These are phyloP conservation scores for Oreortyx pictus DNA, from an alignment of 2,797 vertebrate genomes.

Conservation along the genomic window DNA sequence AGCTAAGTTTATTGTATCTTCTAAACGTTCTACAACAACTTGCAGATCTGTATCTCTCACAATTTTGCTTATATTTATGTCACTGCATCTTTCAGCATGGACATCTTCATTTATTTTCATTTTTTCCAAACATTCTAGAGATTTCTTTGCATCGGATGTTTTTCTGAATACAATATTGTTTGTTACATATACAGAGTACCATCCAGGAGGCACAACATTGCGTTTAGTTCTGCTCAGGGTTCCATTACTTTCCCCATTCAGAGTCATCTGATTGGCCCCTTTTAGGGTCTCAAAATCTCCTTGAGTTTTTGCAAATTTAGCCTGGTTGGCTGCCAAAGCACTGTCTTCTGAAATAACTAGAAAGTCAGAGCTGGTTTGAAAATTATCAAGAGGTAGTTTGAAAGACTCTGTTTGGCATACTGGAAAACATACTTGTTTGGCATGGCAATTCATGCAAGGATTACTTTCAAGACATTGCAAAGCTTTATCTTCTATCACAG, in stretches of 20 bases:
- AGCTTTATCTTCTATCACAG: slow-evolving; percentile 50
- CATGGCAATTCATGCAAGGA: slow-evolving; percentile 52
- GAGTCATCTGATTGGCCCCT: slow-evolving; percentile 10
- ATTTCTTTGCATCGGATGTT: slow-evolving; percentile 71
- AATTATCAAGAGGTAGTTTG: slow-evolving; percentile 75
- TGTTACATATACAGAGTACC: slow-evolving; percentile 91
- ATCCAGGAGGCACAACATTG: slow-evolving; percentile 89
- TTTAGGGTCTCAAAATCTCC: slow-evolving; percentile 38
- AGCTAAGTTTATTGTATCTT: slow-evolving; percentile 78
- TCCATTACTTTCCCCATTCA: slow-evolving; percentile 63
- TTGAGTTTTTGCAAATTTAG: slow-evolving; percentile 29
- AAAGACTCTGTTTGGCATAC: slow-evolving; percentile 55
- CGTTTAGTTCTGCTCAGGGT: slow-evolving; percentile 83
- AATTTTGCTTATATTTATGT: slow-evolving; percentile 76
- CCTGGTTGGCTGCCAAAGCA: slow-evolving; percentile 51
- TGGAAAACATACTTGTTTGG: slow-evolving; percentile 65
- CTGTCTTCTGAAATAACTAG: slow-evolving; percentile 75
- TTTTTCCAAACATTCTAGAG: slow-evolving; percentile 63
- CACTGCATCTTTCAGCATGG: slow-evolving; percentile 59
- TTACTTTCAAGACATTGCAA: slow-evolving; percentile 67
- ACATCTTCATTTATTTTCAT: slow-evolving; percentile 64
- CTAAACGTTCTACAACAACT: slow-evolving; percentile 82
- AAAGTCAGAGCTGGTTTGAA: slow-evolving; percentile 71
- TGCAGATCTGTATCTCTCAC: slow-evolving; percentile 78
- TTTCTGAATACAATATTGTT: slow-evolving; percentile 82